Conservation (phyloP, 1,140 invertebrate genomes). For the Aphelinus atriplicis region DNA sequence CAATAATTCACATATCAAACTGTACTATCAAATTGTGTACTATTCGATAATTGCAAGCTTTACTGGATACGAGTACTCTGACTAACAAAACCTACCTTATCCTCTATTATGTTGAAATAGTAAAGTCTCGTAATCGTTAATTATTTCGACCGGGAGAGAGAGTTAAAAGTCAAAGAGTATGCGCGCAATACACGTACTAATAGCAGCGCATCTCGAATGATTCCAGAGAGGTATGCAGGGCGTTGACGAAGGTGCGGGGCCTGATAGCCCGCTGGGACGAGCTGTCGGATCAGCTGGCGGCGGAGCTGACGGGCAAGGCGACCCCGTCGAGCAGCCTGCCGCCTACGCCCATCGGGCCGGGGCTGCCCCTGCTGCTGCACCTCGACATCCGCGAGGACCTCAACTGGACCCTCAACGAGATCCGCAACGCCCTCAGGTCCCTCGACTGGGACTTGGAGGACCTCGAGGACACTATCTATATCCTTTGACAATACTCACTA, state of each 20-base stretch:
- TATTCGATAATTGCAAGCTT: no score
- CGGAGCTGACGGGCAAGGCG: constrained; percentile 48
- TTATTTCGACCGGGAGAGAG: no score
- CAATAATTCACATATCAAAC: no score
- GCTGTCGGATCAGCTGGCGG: constrained; percentile 70
- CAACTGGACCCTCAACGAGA: constrained; percentile 92
- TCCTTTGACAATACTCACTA: constrained; percentile 71
- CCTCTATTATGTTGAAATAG: no score
- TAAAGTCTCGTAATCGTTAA: no score
- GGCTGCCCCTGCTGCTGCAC: constrained; percentile 68
- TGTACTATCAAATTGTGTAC: no score
- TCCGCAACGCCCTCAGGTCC: constrained; percentile 89
- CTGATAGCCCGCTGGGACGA: constrained; percentile 90
- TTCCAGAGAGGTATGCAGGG: constrained; percentile 91
- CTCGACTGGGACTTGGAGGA: constrained; percentile 98
- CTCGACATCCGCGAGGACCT: constrained; percentile 78
- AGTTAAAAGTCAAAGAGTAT: no score
- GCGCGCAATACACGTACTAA: no score
- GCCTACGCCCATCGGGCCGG: constrained; percentile 65
- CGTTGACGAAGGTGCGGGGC: constrained; percentile 87
- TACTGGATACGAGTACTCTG: no score
- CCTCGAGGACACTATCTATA: constrained; percentile 95
- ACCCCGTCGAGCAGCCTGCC: constrained; percentile 57
- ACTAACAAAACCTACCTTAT: no score
- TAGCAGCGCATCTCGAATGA: no score